Conservation (phyloP, 2,113 vertebrate genomes). For the Gadus chalcogrammus region DNA sequence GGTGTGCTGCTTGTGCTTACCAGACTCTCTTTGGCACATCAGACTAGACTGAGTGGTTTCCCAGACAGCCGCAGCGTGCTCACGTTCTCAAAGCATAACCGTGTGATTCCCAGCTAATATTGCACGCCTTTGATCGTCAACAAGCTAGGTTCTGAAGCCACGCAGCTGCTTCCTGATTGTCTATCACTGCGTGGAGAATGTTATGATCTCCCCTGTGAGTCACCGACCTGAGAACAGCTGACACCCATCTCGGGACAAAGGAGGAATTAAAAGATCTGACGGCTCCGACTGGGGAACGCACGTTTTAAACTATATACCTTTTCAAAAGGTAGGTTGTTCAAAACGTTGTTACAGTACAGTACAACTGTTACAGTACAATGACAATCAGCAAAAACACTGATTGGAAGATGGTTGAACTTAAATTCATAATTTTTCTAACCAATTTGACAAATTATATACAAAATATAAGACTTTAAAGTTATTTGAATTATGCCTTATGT, state of each 20-base stretch:
- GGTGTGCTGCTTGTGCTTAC: background rate
- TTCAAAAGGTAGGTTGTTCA: too few species aligned
- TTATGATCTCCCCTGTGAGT: background rate
- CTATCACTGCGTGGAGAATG: background rate
- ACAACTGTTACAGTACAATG: too few species aligned
- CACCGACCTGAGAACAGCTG: background rate
- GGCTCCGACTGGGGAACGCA: too few species aligned
- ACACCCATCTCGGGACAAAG: background rate
- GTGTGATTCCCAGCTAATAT: background rate
- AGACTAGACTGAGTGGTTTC: background rate
- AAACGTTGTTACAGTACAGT: too few species aligned
- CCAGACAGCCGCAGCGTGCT: background rate
- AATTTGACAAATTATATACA: too few species aligned
- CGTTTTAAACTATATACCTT: too few species aligned
- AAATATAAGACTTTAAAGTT: too few species aligned
- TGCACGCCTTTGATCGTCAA: background rate
- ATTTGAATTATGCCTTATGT: too few species aligned
- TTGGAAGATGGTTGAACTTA: too few species aligned
- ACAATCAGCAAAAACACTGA: too few species aligned
- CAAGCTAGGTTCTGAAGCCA: background rate
- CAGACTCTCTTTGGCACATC: too few species aligned
- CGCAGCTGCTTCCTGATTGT: constrained; percentile 15
- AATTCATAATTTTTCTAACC: too few species aligned
- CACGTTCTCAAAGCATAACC: background rate
- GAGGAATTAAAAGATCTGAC: background rate